Percentiles rank a stretch among this genome's conserved stretches.
These are phyloP conservation scores for Ciconia boyciana DNA, from an alignment of 2,113 vertebrate genomes.

Conservation along the genomic window DNA sequence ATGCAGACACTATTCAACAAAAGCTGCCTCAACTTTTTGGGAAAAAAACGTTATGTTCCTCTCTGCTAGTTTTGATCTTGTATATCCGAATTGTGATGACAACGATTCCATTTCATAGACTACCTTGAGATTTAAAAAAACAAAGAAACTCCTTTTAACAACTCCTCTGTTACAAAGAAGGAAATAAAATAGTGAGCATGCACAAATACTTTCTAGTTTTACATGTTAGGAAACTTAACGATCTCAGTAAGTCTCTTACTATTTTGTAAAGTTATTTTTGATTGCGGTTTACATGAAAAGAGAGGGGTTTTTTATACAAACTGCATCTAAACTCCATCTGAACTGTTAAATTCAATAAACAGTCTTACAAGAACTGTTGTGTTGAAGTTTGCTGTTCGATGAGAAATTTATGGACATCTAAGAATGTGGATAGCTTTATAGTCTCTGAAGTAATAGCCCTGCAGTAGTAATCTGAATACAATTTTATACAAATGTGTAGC, in stretches of 20 bases:
- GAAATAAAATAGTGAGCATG: slow-evolving; percentile 64
- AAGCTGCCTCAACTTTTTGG: slow-evolving; percentile 73
- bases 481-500: neutral
- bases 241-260: slow-evolving; percentile 65
- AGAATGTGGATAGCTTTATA: neutral
- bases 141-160: slow-evolving; percentile 42
- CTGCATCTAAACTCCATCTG: slow-evolving; percentile 59
- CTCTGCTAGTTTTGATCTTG: slow-evolving; percentile 60
- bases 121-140: slow-evolving; percentile 55
- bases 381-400: slow-evolving; percentile 64
- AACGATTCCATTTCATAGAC: slow-evolving; percentile 46
- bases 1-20: slow-evolving; percentile 69
- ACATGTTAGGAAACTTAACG: slow-evolving; percentile 51
- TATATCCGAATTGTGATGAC: slow-evolving; percentile 30
- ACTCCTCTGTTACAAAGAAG: slow-evolving; percentile 34
- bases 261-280: slow-evolving; percentile 67
- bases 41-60: slow-evolving; percentile 24
- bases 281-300: slow-evolving; percentile 69
- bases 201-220: slow-evolving; percentile 65
- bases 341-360: slow-evolving; percentile 75
- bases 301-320: slow-evolving; percentile 57
- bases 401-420: neutral
- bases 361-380: slow-evolving; percentile 66
- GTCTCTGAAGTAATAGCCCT: neutral
- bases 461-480: neutral